Base-by-base conservation (phyloP, 35 echinoderm and acorn worm genomes). In the Nesometra sesokonis region DNA sequence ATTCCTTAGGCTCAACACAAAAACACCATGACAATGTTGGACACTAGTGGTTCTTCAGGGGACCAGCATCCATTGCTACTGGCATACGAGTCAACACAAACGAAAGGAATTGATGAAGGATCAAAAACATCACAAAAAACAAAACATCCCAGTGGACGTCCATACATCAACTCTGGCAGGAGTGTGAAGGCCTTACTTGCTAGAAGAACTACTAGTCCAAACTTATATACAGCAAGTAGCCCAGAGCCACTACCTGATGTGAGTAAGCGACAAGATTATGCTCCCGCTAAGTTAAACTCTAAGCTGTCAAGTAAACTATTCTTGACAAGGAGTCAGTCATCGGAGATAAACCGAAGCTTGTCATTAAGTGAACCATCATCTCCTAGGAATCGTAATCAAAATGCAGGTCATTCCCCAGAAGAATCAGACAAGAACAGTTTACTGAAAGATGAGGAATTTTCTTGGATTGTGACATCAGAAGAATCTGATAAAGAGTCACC, bases 1-100 rank as follows among this genome's bases (percentile, higher is more conserved):
- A 32, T n/a, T 34, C 1, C 17, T 37, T 33, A 89, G 88, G 88
- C 88, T 35, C 88, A 89, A 35, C 88, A 89, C 35, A 81, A 89
- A 29, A 84, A 82, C 47, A 84, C 76, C 46, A 84, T 89, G 88
- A 57, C 23, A 31, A 77, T 89, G 80, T 35, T 89, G 0, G 88
- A 89, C 30, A 89, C 80, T 23, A 82, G 46, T 77, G 82, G 82
- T 5, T 34, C 46, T 13, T 27, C 52, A 17, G 52, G 21, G 23
- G 9, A 67, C 23, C 11, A 11, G 2, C 52, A 9, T 17, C 39
- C 39, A 43, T 7, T 43, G 39, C 23, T 67, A 27, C 52, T 67
- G 21, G 52, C 52, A 67, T 67, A 67, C 52, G 39, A 43, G 4
- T 43, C 39, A 43, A 67, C 9, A 11, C 9, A 67, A 67, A 27